Evolutionary conservation across 2,888 invertebrate species (phyloP).

Genomic region (Catocala nupta): DNA sequence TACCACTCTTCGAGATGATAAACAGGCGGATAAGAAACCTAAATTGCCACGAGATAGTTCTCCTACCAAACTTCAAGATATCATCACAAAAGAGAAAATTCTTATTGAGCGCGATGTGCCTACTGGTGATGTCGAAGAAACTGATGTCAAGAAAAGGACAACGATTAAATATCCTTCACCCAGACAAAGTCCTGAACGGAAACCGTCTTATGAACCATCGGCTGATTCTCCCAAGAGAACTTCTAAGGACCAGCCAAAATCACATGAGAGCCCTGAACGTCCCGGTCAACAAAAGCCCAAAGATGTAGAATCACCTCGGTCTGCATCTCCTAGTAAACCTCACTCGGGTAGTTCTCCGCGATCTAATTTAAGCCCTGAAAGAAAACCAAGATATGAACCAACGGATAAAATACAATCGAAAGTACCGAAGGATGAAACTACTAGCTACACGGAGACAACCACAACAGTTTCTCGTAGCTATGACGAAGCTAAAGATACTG

Average conservation of each 20-base stretch:
- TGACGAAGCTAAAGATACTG: constrained; percentile 14
- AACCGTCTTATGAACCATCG: constrained; percentile 15
- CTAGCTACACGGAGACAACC: constrained; percentile 16
- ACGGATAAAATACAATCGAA: constrained; percentile 4
- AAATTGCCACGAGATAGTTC: constrained; percentile 57
- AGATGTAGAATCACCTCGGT: constrained; percentile 4
- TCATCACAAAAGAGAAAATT: constrained; percentile 48
- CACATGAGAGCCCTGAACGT: constrained; percentile 17
- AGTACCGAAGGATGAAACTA: constrained; percentile 6
- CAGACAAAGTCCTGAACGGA: constrained; percentile 46
- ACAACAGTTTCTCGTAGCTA: constrained; percentile 18
- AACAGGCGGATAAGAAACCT: constrained; percentile 32
- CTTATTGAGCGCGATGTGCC: constrained; percentile 17
- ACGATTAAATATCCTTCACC: constrained; percentile 26
- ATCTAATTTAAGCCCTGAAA: constrained; percentile 41
- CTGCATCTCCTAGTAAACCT: constrained; percentile 15
- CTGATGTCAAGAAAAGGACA: constrained; percentile 21
- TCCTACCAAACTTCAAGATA: constrained; percentile 66
- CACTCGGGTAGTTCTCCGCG: constrained; percentile 27
- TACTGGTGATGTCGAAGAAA: constrained; percentile 26
- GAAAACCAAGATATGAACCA: constrained; percentile 24
- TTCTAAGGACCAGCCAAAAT: constrained; percentile 13
- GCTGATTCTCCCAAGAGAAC: not conserved
- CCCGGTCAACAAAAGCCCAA: constrained; percentile 10
- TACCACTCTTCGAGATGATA: constrained; percentile 15